phyloP scores from a whole-genome alignment of 2,797 vertebrate genomes.

The Lateolabrax maculatus region DNA sequence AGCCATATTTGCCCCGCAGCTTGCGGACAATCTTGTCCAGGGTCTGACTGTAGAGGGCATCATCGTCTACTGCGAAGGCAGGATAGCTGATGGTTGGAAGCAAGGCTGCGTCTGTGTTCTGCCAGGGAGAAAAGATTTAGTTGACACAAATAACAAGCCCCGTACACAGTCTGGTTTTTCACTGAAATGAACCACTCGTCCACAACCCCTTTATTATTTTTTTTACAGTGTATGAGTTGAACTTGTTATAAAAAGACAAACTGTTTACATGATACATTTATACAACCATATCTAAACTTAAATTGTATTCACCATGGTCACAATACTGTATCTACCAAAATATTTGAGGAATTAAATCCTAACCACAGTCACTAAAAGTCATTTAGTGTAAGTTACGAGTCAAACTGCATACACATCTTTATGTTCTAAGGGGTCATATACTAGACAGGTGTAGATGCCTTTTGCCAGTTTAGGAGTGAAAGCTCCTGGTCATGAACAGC shows the following conservation, averaged over 20 bases:
- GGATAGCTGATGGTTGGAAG: slow-evolving; percentile 97
- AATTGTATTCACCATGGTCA: not conserved
- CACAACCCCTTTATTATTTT: no score
- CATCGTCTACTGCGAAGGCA: slow-evolving; percentile 97
- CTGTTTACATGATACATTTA: not conserved
- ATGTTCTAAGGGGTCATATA: not conserved
- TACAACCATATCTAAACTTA: not conserved
- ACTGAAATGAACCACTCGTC: not conserved
- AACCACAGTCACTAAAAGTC: not conserved
- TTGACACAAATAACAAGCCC: not conserved
- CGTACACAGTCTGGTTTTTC: not conserved
- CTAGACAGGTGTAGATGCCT: not conserved
- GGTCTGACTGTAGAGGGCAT: slow-evolving; percentile 93
- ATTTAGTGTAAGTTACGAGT: not conserved
- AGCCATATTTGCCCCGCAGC: slow-evolving; percentile 94
- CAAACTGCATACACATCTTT: not conserved
- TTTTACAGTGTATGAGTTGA: no score
- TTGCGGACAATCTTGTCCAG: slow-evolving; percentile 96
- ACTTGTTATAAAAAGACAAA: no score
- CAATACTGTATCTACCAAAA: not conserved
- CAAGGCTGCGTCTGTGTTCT: slow-evolving; percentile 98
- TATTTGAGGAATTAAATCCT: not conserved
- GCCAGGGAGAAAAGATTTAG: not conserved
- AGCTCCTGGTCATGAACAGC: not conserved
- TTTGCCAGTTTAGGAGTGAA: not conserved